phyloP scores from a whole-genome alignment of 2,113 vertebrate species.

The Rhinolophus ferrumequinum region DNA sequence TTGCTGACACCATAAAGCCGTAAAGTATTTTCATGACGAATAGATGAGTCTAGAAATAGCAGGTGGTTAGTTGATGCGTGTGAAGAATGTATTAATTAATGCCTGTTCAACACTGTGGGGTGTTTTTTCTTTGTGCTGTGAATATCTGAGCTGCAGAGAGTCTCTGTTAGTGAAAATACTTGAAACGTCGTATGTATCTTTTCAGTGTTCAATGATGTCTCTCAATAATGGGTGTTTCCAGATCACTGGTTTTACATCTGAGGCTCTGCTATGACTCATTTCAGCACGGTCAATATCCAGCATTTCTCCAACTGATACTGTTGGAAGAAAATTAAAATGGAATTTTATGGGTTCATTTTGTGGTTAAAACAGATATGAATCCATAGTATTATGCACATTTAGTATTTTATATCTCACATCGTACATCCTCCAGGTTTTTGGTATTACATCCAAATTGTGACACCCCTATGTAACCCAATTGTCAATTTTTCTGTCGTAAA shows the following conservation, averaged over 20 bases:
- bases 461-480: neutral
- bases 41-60: neutral
- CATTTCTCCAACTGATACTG: slow-evolving; percentile 53
- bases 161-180: neutral
- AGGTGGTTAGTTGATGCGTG: neutral
- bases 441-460: slow-evolving; percentile 54
- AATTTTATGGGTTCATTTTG: slow-evolving; percentile 66
- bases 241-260: slow-evolving; percentile 57
- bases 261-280: slow-evolving; percentile 46
- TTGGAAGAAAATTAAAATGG: slow-evolving; percentile 71
- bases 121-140: neutral
- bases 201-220: slow-evolving; percentile 55
- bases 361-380: slow-evolving; percentile 70
- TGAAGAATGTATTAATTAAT: neutral
- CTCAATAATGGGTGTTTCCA: slow-evolving; percentile 34
- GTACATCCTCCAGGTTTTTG: slow-evolving; percentile 57
- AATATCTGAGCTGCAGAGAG: neutral
- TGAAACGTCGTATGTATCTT: neutral
- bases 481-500: slow-evolving; percentile 5
- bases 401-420: slow-evolving; percentile 66
- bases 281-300: neutral
- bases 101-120: neutral
- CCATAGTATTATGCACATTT: slow-evolving; percentile 59
- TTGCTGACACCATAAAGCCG: neutral
- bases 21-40: neutral